These are phyloP conservation scores for Pteromalus puparum DNA, from an alignment of 1,140 invertebrate species.

Conservation along the genomic window DNA sequence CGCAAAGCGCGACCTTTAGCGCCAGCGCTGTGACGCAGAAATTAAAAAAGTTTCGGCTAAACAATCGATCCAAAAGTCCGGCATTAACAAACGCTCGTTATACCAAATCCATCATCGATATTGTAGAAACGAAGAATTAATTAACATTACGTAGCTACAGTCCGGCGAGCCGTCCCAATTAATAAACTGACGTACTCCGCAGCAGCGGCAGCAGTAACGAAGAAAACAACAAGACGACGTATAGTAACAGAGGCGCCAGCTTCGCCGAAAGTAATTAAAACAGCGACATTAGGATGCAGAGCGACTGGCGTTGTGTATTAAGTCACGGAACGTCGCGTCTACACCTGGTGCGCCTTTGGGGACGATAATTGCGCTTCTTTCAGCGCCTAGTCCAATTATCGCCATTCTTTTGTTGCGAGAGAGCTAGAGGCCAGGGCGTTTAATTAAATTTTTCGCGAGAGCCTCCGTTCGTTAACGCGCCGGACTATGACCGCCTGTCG, in stretches of 20 bases:
- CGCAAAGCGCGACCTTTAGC: too few relatives aligned
- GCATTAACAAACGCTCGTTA: too few relatives aligned
- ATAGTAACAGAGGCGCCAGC: background rate
- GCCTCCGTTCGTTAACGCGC: conserved; percentile 55
- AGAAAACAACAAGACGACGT: background rate
- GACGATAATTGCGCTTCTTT: conserved; percentile 57
- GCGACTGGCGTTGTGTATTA: conserved; percentile 23
- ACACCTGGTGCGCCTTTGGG: conserved; percentile 39
- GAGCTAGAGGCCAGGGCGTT: conserved; percentile 41
- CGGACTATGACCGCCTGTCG: background rate
- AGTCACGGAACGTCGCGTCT: conserved; percentile 35
- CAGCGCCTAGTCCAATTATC: conserved; percentile 58
- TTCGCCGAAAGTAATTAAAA: conserved; percentile 18
- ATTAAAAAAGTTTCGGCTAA: too few relatives aligned
- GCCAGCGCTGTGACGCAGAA: too few relatives aligned
- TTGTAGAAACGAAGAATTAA: background rate
- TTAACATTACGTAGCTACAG: background rate
- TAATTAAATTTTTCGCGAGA: conserved; percentile 62
- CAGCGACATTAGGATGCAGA: conserved; percentile 13
- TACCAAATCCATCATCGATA: background rate
- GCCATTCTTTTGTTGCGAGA: conserved; percentile 52
- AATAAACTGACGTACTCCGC: background rate
- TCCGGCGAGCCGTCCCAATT: background rate
- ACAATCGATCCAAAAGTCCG: too few relatives aligned
- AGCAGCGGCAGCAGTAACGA: background rate